These are phyloP conservation scores for Gymnosoma rotundatum DNA, from an alignment of 2,888 invertebrate species.

Conservation along the genomic window DNA sequence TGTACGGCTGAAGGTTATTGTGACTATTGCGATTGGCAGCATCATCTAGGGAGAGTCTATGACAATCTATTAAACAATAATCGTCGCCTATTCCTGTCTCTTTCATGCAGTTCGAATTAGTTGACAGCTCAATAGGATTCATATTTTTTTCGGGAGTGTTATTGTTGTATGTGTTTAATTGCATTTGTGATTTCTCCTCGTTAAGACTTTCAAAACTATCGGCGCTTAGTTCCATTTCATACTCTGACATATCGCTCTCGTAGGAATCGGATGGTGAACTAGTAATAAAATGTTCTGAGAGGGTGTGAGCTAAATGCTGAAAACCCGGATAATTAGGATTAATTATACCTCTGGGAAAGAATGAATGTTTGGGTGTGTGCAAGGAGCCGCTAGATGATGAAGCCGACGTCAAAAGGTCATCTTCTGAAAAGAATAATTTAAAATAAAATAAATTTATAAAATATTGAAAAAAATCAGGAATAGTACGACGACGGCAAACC, in stretches of 20 bases:
- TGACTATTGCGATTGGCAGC: slow-evolving; percentile 68
- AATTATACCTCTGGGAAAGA: slow-evolving; percentile 87
- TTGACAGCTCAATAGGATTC: slow-evolving; percentile 41
- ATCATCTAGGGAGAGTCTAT: slow-evolving; percentile 51
- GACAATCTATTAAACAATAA: slow-evolving; percentile 46
- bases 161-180: slow-evolving; percentile 60
- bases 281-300: slow-evolving; percentile 82
- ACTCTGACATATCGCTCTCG: slow-evolving; percentile 80
- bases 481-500: too few relatives aligned
- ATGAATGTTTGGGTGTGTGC: slow-evolving; percentile 74
- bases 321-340: slow-evolving; percentile 94
- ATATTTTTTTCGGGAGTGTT: slow-evolving; percentile 53
- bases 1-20: slow-evolving; percentile 42
- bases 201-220: slow-evolving; percentile 75
- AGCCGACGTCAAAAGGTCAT: slow-evolving; percentile 69
- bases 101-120: slow-evolving; percentile 39
- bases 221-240: slow-evolving; percentile 78
- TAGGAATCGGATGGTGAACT: slow-evolving; percentile 81
- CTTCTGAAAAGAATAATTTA: slow-evolving; percentile 57
- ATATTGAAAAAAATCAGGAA: too few relatives aligned
- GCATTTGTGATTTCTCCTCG: slow-evolving; percentile 80
- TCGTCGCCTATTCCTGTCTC: slow-evolving; percentile 36
- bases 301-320: slow-evolving; percentile 90
- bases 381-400: slow-evolving; percentile 70
- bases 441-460: not conserved